Evolutionary conservation across 2,888 invertebrate genomes (phyloP).

Genomic region (Petrophora chlorosata): DNA sequence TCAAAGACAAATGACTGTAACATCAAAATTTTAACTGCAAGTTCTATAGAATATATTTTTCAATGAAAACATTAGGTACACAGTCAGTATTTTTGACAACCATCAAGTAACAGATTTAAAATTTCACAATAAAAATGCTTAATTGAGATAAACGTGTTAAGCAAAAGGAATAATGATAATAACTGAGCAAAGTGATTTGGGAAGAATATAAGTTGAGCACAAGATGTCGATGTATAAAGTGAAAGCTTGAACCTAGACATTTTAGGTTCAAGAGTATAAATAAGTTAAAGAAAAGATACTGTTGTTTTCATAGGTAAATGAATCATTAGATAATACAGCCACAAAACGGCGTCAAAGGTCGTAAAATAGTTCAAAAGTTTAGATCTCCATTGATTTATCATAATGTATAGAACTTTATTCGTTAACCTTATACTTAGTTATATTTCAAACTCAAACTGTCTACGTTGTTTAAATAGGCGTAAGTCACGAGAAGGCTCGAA

Average conservation of each 20-base stretch:
- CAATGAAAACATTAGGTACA: slow-evolving; percentile 62
- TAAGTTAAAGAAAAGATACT: too few relatives aligned
- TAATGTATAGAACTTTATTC: slow-evolving; percentile 1
- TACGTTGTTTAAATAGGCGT: slow-evolving; percentile 11
- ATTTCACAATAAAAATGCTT: slow-evolving; percentile 39
- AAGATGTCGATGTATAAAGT: slow-evolving; percentile 6
- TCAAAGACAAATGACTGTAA: slow-evolving; percentile 58
- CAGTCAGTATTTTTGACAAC: slow-evolving; percentile 55
- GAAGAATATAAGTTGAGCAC: slow-evolving; percentile 3
- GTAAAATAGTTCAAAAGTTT: not conserved
- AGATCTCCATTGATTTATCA: not conserved
- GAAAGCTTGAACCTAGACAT: too few relatives aligned
- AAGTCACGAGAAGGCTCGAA: slow-evolving; percentile 25
- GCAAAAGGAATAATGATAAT: slow-evolving; percentile 11
- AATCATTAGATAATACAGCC: too few relatives aligned
- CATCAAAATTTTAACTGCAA: slow-evolving; percentile 61
- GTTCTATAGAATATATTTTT: slow-evolving; percentile 49
- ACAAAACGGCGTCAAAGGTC: too few relatives aligned
- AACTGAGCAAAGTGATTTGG: slow-evolving; percentile 23
- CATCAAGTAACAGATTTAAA: slow-evolving; percentile 66
- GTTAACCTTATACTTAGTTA: not conserved
- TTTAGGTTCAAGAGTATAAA: too few relatives aligned
- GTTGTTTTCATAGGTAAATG: too few relatives aligned
- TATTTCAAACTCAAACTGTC: slow-evolving; percentile 10
- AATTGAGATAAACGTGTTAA: slow-evolving; percentile 21